Conservation (phyloP, 2,888 invertebrate genomes). For the Oscheius onirici region DNA sequence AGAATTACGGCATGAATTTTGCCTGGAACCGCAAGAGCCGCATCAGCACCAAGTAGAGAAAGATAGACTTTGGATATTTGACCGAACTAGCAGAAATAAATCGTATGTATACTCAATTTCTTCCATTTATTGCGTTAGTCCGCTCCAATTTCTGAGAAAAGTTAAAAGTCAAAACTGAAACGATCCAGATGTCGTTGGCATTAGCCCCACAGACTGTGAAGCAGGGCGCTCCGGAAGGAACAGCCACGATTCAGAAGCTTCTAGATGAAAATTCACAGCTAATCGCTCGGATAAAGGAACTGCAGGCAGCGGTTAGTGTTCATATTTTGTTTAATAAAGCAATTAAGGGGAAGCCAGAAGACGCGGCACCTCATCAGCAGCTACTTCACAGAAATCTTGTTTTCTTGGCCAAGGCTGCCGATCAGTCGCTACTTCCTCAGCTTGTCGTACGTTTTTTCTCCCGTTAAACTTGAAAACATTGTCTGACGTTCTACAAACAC, state of each 20-base stretch:
- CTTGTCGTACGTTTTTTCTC: constrained; percentile 25
- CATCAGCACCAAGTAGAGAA: constrained; percentile 86
- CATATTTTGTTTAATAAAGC: neutral
- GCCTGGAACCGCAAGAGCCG: constrained; percentile 95
- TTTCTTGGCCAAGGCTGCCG: constrained; percentile 94
- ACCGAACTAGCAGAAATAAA: constrained; percentile 31
- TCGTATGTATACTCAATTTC: neutral
- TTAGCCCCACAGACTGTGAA: constrained; percentile 4
- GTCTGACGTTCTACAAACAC: no score
- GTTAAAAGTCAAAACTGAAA: neutral
- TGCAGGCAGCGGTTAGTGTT: constrained; percentile 78
- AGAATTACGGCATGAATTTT: constrained; percentile 92
- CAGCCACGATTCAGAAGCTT: constrained; percentile 74
- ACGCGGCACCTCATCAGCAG: constrained; percentile 81
- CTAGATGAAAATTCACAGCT: constrained; percentile 95
- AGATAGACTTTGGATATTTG: neutral
- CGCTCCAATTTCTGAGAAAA: constrained; percentile 13
- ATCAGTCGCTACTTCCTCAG: constrained; percentile 72
- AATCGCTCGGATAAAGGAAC: constrained; percentile 95
- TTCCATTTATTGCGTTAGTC: neutral
- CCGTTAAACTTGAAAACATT: no score
- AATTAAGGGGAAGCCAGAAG: constrained; percentile 49
- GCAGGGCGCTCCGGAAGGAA: constrained; percentile 40
- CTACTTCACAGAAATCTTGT: constrained; percentile 93
- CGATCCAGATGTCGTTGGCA: constrained; percentile 50